phyloP scores from a whole-genome alignment of 92 coral and sea anemone species.

The Porites lobata region DNA sequence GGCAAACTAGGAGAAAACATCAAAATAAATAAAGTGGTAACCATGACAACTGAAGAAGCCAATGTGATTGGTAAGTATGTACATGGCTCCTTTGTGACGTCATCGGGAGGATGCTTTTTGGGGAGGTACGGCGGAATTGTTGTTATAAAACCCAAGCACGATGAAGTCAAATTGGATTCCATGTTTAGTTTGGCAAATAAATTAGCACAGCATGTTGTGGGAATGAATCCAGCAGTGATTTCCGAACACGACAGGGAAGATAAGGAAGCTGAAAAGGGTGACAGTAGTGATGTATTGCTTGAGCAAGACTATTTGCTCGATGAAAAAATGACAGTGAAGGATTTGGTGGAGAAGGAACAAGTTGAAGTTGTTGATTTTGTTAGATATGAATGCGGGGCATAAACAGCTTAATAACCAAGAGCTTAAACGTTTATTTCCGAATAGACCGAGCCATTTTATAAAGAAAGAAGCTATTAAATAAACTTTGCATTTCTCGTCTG shows the following conservation, averaged over 20 bases:
- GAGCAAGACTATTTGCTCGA: slow-evolving; percentile 93
- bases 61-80: slow-evolving; percentile 87
- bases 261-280: slow-evolving; percentile 24
- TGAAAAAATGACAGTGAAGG: slow-evolving; percentile 75
- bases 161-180: slow-evolving; percentile 3
- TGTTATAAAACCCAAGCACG: slow-evolving; percentile 60
- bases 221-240: slow-evolving; percentile 91
- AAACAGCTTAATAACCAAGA: not conserved
- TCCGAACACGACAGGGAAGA: slow-evolving; percentile 55
- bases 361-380: slow-evolving; percentile 91
- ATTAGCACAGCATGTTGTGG: slow-evolving; percentile 91
- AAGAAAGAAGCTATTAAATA: not conserved
- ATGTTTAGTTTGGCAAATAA: slow-evolving; percentile 68
- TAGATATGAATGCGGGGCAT: slow-evolving; percentile 89
- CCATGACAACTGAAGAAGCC: slow-evolving; percentile 89
- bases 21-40: slow-evolving; percentile 81
- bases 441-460: not conserved
- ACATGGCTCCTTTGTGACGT: slow-evolving; percentile 89
- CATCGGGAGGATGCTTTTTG: slow-evolving; percentile 66
- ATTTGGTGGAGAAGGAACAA: slow-evolving; percentile 71
- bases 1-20: slow-evolving; percentile 96
- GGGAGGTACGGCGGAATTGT: slow-evolving; percentile 96
- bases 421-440: too few species aligned
- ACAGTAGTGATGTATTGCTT: slow-evolving; percentile 63
- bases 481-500: not conserved